Conservation (phyloP, 1,140 invertebrate genomes). For the Armadillidium nasatum region DNA sequence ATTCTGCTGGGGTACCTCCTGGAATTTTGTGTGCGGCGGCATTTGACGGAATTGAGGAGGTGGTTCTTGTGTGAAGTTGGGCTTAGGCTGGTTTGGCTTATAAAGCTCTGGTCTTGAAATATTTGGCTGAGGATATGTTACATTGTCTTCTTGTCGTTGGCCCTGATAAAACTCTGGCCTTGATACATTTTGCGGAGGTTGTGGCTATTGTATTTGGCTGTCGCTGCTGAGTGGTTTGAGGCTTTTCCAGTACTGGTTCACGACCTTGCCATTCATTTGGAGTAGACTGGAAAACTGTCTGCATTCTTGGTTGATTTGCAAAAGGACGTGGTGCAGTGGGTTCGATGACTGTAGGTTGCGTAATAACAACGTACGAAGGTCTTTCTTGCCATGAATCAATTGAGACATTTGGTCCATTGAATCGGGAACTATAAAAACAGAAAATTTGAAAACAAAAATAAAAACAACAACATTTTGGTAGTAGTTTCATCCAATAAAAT, state of each 20-base stretch:
- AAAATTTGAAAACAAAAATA: neutral
- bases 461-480: too few relatives aligned
- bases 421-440: neutral
- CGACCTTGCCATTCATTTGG: neutral
- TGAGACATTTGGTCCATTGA: neutral
- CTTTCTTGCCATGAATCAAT: neutral
- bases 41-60: neutral
- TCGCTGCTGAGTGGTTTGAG: neutral
- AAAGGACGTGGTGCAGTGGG: neutral
- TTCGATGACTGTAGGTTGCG: neutral
- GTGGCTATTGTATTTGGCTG: neutral
- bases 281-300: neutral
- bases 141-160: neutral
- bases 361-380: neutral
- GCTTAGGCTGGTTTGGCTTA: neutral
- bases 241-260: neutral
- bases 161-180: neutral
- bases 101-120: too few relatives aligned
- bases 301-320: neutral
- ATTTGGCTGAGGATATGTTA: neutral
- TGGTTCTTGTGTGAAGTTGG: neutral
- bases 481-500: too few relatives aligned
- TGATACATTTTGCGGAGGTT: neutral
- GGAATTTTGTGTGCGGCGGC: neutral
- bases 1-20: slow-evolving; percentile 7